A percentile compares a stretch with the other conserved stretches of the same genome.
These are phyloP conservation scores for Chelon auratus DNA, from an alignment of 2,797 vertebrate species.

Conservation along the genomic window DNA sequence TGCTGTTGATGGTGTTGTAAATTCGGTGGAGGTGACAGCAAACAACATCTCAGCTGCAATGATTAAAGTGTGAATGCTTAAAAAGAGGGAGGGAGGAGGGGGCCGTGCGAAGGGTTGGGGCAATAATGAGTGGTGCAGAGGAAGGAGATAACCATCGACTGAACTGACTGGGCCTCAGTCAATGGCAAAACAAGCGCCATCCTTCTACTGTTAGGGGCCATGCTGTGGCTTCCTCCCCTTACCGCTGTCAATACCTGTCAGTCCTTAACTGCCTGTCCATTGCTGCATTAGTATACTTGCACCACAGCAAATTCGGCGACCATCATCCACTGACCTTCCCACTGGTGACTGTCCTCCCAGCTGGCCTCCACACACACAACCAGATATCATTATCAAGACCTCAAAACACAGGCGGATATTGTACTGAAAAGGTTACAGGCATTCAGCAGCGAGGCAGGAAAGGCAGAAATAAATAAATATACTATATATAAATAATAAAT, in stretches of 20 bases:
- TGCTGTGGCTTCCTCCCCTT: slow-evolving; percentile 48
- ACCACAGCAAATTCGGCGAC: slow-evolving; percentile 68
- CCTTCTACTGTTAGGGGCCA: slow-evolving; percentile 50
- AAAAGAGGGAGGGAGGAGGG: slow-evolving; percentile 38
- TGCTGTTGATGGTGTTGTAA: slow-evolving; percentile 84
- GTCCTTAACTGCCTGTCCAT: slow-evolving; percentile 70
- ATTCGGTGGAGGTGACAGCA: slow-evolving; percentile 80
- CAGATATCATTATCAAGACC: slow-evolving; percentile 74
- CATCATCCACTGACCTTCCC: slow-evolving; percentile 76
- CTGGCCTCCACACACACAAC: slow-evolving; percentile 23
- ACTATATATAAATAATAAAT: slow-evolving; percentile 83
- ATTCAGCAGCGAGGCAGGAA: slow-evolving; percentile 50
- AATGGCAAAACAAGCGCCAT: slow-evolving; percentile 71
- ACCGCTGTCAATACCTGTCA: slow-evolving; percentile 78
- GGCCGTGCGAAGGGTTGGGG: slow-evolving; percentile 29
- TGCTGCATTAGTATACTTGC: slow-evolving; percentile 68
- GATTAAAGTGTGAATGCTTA: slow-evolving; percentile 83
- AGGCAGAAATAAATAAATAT: slow-evolving; percentile 77
- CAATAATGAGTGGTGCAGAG: slow-evolving; percentile 74
- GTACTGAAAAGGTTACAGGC: slow-evolving; percentile 75
- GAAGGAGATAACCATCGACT: slow-evolving; percentile 81
- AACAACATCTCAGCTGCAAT: slow-evolving; percentile 80
- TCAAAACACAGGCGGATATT: slow-evolving; percentile 60
- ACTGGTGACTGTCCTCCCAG: slow-evolving; percentile 55
- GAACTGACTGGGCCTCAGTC: slow-evolving; percentile 69